Evolutionary conservation across 2,113 vertebrate genomes (phyloP).

Genomic region (Opisthocomus hoazin): DNA sequence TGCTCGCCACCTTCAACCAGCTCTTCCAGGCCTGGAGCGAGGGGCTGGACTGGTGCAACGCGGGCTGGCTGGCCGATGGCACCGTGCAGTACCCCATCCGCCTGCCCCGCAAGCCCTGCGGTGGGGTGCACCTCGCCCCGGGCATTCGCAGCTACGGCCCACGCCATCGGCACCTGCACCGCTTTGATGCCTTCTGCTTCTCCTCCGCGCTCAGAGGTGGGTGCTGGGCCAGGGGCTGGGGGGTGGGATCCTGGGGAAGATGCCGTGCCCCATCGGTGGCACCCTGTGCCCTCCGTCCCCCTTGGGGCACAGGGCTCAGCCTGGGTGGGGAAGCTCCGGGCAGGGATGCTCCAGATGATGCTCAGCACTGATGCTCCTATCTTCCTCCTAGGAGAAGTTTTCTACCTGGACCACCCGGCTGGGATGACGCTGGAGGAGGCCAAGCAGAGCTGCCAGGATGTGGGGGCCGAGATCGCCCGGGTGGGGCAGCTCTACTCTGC

Average conservation of each 20-base stretch:
- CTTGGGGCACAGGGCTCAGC: background rate
- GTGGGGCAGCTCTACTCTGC: constrained; percentile 89
- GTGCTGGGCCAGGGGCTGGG: background rate
- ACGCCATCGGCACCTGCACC: constrained; percentile 74
- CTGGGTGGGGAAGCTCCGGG: background rate
- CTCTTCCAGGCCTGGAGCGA: constrained; percentile 85
- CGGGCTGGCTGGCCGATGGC: constrained; percentile 85
- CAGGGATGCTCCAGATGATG: background rate
- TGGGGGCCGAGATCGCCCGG: constrained; percentile 75
- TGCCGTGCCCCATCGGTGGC: too few relatives aligned
- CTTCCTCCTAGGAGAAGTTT: constrained; percentile 76
- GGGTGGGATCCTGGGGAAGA: background rate
- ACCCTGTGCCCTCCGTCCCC: background rate
- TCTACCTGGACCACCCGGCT: constrained; percentile 72
- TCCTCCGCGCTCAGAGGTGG: constrained; percentile 79
- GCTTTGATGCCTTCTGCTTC: constrained; percentile 91
- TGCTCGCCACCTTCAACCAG: constrained; percentile 87
- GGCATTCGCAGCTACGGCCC: constrained; percentile 87
- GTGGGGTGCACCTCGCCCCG: constrained; percentile 73
- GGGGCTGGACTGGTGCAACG: constrained; percentile 89
- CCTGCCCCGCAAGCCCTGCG: constrained; percentile 74
- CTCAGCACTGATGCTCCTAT: background rate
- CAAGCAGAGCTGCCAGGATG: constrained; percentile 73
- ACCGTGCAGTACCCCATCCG: constrained; percentile 87
- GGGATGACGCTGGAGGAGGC: constrained; percentile 83